Evolutionary conservation across 1,140 invertebrate genomes (phyloP).

Genomic region (Drosophila sturtevanti): DNA sequence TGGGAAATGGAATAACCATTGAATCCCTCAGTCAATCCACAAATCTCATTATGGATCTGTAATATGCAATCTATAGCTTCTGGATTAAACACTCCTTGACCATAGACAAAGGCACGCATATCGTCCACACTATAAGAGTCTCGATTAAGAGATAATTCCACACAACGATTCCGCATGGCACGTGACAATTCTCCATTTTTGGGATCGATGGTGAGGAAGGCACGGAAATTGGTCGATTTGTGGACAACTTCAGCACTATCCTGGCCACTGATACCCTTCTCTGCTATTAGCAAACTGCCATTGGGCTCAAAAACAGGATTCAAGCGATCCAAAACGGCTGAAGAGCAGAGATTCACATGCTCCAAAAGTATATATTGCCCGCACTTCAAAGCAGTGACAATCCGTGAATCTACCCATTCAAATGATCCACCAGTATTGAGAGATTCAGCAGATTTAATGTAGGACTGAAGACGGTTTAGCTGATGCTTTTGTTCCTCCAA

Average conservation of each 20-base stretch:
- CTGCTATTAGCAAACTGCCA: slow-evolving; percentile 94
- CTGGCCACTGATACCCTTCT: slow-evolving; percentile 90
- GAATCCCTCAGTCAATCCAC: slow-evolving; percentile 72
- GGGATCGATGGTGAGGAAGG: slow-evolving; percentile 98
- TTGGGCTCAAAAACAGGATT: slow-evolving; percentile 97
- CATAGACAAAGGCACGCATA: slow-evolving; percentile 84
- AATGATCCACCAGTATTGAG: slow-evolving; percentile 93
- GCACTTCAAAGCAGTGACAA: slow-evolving; percentile 87
- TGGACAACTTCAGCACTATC: slow-evolving; percentile 89
- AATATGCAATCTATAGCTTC: slow-evolving; percentile 83
- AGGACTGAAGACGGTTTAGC: slow-evolving; percentile 41
- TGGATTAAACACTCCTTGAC: slow-evolving; percentile 83
- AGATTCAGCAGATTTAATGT: slow-evolving; percentile 83
- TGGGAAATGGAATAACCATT: slow-evolving; percentile 75
- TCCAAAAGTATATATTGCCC: slow-evolving; percentile 86
- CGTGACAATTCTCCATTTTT: slow-evolving; percentile 97
- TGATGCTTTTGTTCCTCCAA: slow-evolving; percentile 36
- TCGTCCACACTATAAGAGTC: slow-evolving; percentile 83
- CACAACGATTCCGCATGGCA: slow-evolving; percentile 98
- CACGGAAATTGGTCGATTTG: slow-evolving; percentile 95
- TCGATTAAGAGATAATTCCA: slow-evolving; percentile 92
- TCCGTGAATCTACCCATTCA: slow-evolving; percentile 98
- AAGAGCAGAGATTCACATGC: slow-evolving; percentile 98
- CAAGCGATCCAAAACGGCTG: slow-evolving; percentile 97
- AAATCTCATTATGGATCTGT: slow-evolving; percentile 83